Conservation (phyloP, 2,888 invertebrate genomes). For the Apodemia mormo region DNA sequence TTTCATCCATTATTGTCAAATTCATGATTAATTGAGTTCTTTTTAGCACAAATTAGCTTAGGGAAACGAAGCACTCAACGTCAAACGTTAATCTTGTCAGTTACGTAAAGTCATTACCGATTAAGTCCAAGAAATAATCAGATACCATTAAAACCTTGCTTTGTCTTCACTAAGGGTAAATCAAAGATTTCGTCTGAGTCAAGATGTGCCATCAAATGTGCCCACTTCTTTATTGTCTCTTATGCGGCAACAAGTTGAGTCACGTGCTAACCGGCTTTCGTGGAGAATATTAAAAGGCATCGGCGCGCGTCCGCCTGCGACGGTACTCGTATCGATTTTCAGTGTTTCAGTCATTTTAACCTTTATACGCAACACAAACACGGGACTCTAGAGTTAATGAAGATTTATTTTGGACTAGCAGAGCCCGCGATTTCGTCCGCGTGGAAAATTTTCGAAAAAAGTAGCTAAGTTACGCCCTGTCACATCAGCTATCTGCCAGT, state of each 20-base stretch:
- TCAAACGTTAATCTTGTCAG: too few species aligned
- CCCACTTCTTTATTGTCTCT: constrained; percentile 25
- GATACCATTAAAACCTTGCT: background rate
- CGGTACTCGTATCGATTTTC: constrained; percentile 71
- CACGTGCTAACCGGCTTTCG: constrained; percentile 73
- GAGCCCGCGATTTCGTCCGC: too few species aligned
- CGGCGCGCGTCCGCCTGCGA: constrained; percentile 70
- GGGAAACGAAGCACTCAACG: too few species aligned
- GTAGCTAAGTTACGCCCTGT: too few species aligned
- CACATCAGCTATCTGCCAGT: too few species aligned
- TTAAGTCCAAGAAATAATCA: too few species aligned
- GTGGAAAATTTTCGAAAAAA: too few species aligned
- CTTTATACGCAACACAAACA: constrained; percentile 45
- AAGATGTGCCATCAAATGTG: constrained; percentile 1
- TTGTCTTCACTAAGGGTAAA: background rate
- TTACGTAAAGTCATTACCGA: too few species aligned
- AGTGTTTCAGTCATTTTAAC: constrained; percentile 51
- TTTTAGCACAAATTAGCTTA: too few species aligned
- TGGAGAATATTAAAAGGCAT: constrained; percentile 67
- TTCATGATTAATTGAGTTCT: too few species aligned
- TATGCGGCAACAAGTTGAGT: constrained; percentile 77
- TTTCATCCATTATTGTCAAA: too few species aligned
- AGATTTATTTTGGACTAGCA: background rate
- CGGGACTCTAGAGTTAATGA: background rate
- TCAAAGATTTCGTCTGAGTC: background rate